Percentiles rank a stretch among this genome's conserved stretches.
These are phyloP conservation scores for Mechanitis mazaeus DNA, from an alignment of 2,888 invertebrate genomes.

Conservation along the genomic window DNA sequence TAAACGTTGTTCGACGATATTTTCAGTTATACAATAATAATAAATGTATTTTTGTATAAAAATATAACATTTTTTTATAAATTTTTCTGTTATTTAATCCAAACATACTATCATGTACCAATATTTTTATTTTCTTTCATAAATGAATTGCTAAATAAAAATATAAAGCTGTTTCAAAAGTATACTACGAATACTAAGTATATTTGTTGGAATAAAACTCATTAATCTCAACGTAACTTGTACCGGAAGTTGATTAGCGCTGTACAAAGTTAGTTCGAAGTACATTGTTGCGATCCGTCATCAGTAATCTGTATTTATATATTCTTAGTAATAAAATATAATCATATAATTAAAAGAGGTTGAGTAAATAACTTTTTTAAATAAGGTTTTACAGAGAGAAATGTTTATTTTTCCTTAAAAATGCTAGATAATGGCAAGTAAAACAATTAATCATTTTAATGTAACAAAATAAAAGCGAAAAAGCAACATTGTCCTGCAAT, in stretches of 20 bases:
- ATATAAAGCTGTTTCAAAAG: not conserved
- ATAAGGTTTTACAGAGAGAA: not conserved
- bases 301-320: not conserved
- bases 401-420: not conserved
- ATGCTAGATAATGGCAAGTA: not conserved
- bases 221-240: not conserved
- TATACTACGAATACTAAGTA: not conserved
- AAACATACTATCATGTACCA: too few species aligned
- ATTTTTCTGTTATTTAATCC: too few species aligned
- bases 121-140: too few species aligned
- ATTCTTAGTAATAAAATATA: not conserved
- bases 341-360: too few species aligned
- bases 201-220: not conserved
- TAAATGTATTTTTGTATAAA: too few species aligned
- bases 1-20: not conserved
- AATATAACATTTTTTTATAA: too few species aligned
- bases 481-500: constrained; percentile 56
- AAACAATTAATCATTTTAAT: constrained; percentile 20
- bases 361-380: not conserved
- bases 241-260: constrained; percentile 1
- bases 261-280: not conserved
- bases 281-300: not conserved
- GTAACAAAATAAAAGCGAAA: constrained; percentile 33
- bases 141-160: too few species aligned
- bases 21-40: too few species aligned